Base-by-base conservation (phyloP, 2,888 invertebrate species). In the Ceramica pisi region DNA sequence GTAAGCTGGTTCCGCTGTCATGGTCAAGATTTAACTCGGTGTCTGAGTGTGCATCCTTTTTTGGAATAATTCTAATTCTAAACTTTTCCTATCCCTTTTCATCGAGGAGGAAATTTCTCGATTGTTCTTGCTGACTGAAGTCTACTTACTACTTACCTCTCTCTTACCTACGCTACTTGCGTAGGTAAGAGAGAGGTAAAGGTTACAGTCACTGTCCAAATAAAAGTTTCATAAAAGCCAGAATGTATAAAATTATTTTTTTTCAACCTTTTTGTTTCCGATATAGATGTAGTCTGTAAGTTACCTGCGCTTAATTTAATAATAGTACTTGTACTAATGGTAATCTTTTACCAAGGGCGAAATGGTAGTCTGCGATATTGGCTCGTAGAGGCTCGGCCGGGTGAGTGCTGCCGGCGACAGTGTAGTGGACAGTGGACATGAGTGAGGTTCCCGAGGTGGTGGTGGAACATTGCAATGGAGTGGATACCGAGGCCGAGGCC, bases 261-360 rank as follows among this genome's bases (percentile, higher is more conserved):
- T 55, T 53, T 55, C 46, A 65, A 63, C n/a, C 23, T 63, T 65
- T 68, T 55, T 72, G 23, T 71, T 72, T 67, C 66, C 35, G 57
- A 56, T 67, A 75, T 84, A 72, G 59, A 71, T 91, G 88, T 90
- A 90, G 92, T 93, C 92, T 91, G 90, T 91, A 92, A 92, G 92
- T 93, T 92, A 92, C 93, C 93, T 92, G 93, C 91, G 92, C 91
- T 95, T 95, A 95, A 96, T 95, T 95, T 96, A 96, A 95, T 96
- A 95, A 95, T 92, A 92, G 91, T 91, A 91, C 91, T 91, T 92
- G 93, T 94, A 92, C 92, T 94, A 93, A 92, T 90, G 90, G 92
- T 94, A 95, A 95, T 95, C 94, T 94, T 91, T 92, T 91, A 91
- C 93, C 95, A 95, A 96, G 96, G 95, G 94, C 94, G 90, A 88